These are phyloP conservation scores for Shinisaurus crocodilurus DNA, from an alignment of 2,113 vertebrate genomes.

Conservation along the genomic window DNA sequence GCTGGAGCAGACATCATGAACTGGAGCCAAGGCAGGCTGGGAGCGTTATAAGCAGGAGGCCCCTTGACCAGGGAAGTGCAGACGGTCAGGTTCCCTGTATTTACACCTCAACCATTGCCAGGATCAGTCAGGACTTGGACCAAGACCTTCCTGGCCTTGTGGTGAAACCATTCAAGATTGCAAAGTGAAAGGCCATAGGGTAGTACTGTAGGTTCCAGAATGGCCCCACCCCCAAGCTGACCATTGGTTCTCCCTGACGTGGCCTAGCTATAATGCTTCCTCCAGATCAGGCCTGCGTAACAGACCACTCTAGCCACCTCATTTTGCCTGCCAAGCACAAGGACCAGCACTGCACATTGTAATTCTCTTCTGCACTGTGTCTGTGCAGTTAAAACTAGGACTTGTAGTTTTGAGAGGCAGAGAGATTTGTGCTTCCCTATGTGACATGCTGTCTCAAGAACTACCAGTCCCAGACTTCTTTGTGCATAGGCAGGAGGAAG, in stretches of 20 bases:
- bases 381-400: neutral
- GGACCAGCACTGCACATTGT: neutral
- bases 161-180: neutral
- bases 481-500: neutral
- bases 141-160: neutral
- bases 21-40: neutral
- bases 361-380: neutral
- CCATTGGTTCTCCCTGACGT: neutral
- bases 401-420: neutral
- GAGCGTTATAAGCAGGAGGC: neutral
- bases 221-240: neutral
- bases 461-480: neutral
- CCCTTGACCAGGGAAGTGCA: neutral
- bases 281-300: neutral
- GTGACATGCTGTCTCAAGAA: neutral
- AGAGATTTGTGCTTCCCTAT: neutral
- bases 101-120: neutral
- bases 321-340: neutral
- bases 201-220: neutral
- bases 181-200: neutral
- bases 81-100: neutral
- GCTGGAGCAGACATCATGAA: neutral
- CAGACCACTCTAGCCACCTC: too few species aligned
- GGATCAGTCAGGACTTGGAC: neutral
- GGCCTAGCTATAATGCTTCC: neutral